Evolutionary conservation across 2,888 invertebrate genomes (phyloP), one percentile per base, ranked within the genome.

Genomic region (Perizoma affinitatum): DNA sequence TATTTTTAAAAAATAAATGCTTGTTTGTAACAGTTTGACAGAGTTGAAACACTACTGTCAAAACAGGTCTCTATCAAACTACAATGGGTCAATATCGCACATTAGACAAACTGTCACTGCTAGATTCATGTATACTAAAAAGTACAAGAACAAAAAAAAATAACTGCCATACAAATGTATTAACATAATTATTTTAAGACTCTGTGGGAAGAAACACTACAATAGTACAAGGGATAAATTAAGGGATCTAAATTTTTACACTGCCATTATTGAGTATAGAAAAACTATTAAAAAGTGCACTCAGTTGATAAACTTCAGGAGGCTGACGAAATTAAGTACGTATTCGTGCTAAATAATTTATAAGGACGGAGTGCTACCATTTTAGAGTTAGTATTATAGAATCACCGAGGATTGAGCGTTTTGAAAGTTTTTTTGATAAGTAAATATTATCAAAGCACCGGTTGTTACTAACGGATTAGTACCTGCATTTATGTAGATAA

Each of bases 241-340:
- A 22, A 22, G 22, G 22, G 22, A 22, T 22, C 22, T 22, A 2
- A 22, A 22, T 22, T 22, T 22, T 22, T 22, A 22, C 8, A 42
- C 9, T 42, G 7, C n/a, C n/a, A 42, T 5, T 42, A 5, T 42
- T 5, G 42, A 5, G 4, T 5, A n/a, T 42, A n/a, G n/a, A n/a
- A 3, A 34, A 50, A 35, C 22, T 22, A 34, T 49, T 10, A 5
- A 34, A 51, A 43, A 53, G 46, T 61, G 74, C 71, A 72, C 70
- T 61, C 44, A 48, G 63, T 54, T 49, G 36, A 46, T 45, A 9
- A 35, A 54, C 22, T 44, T 53, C 11, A 33, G 10, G 78, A 83
- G 79, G 87, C 80, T 82, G 87, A 63, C 70, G 63, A 82, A 79
- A 86, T 91, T 91, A 91, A 91, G 90, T 91, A 91, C 91, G 87